These are phyloP conservation scores for Dunckerocampus dactyliophorus DNA, from an alignment of 2,113 vertebrate genomes.

Conservation along the genomic window DNA sequence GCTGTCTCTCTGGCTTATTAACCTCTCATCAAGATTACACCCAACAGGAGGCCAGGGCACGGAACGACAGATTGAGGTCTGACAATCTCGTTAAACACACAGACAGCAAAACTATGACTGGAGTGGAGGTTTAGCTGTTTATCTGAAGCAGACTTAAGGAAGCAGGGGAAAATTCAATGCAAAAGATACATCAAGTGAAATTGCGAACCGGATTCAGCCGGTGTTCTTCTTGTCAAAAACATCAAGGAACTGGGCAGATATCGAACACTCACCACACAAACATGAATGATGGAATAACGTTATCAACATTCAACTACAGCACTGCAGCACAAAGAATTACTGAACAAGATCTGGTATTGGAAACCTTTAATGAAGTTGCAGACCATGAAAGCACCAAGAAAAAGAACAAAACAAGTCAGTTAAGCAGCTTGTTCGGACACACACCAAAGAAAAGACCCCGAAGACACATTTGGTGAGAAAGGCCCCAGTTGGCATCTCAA, in stretches of 20 bases:
- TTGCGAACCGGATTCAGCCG: too few species aligned
- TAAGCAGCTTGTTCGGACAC: background rate
- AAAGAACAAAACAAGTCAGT: background rate
- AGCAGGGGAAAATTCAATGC: too few species aligned
- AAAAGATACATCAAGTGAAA: too few species aligned
- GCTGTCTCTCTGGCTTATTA: slow-evolving; percentile 46
- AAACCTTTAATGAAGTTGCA: too few species aligned
- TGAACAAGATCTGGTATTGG: too few species aligned
- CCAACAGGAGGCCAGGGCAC: slow-evolving; percentile 25
- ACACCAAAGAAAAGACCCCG: slow-evolving; percentile 8
- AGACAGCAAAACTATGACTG: slow-evolving; percentile 42
- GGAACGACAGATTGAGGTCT: slow-evolving; percentile 28
- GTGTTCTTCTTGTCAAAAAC: too few species aligned
- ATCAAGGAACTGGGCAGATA: too few species aligned
- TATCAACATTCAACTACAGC: too few species aligned
- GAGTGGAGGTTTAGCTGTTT: slow-evolving; percentile 20
- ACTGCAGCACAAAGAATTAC: too few species aligned
- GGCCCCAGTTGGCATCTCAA: slow-evolving; percentile 24
- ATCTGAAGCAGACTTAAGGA: background rate
- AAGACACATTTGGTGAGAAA: background rate
- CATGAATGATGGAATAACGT: too few species aligned
- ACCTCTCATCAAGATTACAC: slow-evolving; percentile 48
- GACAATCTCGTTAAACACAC: slow-evolving; percentile 25
- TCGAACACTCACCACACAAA: too few species aligned
- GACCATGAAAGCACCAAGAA: too few species aligned